A percentile compares a stretch with the other conserved stretches of the same genome.
These are phyloP conservation scores for Sylvicapra grimmia DNA, from an alignment of 2,113 vertebrate genomes.

Conservation along the genomic window DNA sequence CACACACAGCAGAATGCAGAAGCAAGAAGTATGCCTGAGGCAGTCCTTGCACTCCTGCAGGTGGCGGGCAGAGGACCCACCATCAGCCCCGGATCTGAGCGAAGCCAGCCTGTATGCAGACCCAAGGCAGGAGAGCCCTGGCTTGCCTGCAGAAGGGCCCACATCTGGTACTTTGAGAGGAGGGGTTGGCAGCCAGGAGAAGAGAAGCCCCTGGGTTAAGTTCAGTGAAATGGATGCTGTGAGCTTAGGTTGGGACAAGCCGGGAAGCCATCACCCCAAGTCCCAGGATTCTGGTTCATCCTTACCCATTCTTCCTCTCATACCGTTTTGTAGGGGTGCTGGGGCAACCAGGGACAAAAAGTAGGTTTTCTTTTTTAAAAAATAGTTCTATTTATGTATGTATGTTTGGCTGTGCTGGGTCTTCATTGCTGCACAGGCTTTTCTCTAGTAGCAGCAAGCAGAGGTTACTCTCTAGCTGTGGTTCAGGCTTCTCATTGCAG, in stretches of 20 bases:
- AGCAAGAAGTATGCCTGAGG: neutral
- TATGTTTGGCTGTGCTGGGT: neutral
- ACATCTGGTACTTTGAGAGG: neutral
- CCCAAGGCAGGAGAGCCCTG: neutral
- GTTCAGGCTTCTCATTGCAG: neutral
- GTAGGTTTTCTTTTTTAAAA: neutral
- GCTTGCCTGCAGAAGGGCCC: neutral
- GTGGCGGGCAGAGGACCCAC: rapidly evolving
- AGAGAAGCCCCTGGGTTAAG: neutral
- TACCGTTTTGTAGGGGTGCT: neutral
- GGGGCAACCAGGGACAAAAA: neutral
- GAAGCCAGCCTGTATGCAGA: neutral
- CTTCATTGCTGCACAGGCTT: neutral
- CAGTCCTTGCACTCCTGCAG: neutral
- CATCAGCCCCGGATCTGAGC: neutral
- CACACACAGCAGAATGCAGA: neutral
- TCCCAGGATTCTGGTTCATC: neutral
- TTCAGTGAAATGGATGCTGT: neutral
- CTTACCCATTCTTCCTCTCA: neutral
- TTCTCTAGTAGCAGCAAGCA: neutral
- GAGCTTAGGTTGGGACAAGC: neutral
- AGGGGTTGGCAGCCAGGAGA: neutral
- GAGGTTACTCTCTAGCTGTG: neutral
- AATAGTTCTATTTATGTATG: neutral
- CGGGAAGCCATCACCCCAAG: neutral